Percentiles rank a stretch among this genome's conserved stretches.
Conservation (phyloP, 1,140 invertebrate species). For the Drosophila littoralis region DNA sequence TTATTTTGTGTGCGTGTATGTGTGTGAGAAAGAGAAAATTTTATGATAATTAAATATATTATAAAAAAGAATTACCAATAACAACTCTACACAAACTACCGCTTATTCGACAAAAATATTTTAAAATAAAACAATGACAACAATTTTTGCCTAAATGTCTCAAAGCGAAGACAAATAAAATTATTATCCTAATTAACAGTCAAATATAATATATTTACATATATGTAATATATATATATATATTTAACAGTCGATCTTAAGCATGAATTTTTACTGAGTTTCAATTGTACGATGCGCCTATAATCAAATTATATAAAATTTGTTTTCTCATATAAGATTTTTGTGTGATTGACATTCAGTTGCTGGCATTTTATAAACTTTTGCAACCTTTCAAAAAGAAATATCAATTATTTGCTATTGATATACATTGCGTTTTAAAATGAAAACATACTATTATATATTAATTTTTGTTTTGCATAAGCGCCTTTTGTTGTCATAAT, state of each 20-base stretch:
- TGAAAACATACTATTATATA: slow-evolving; percentile 55
- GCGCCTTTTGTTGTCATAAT: slow-evolving; percentile 48
- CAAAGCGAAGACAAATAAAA: slow-evolving; percentile 77
- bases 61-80: slow-evolving; percentile 68
- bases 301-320: slow-evolving; percentile 55
- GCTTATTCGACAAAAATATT: slow-evolving; percentile 38
- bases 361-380: slow-evolving; percentile 26
- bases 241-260: slow-evolving; percentile 71
- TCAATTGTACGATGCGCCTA: slow-evolving; percentile 51
- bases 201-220: slow-evolving; percentile 56
- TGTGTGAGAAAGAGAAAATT: slow-evolving; percentile 30
- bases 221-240: slow-evolving; percentile 55
- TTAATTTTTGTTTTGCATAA: slow-evolving; percentile 43
- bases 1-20: slow-evolving; percentile 50
- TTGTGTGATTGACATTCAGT: slow-evolving; percentile 15
- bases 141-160: slow-evolving; percentile 79
- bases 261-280: slow-evolving; percentile 42
- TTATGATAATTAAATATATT: slow-evolving; percentile 56
- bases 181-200: slow-evolving; percentile 65
- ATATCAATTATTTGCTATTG: slow-evolving; percentile 45
- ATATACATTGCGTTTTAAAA: slow-evolving; percentile 71
- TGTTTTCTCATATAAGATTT: slow-evolving; percentile 32
- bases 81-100: slow-evolving; percentile 48
- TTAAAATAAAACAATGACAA: slow-evolving; percentile 61
- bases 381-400: slow-evolving; percentile 58